Evolutionary conservation across 1,140 invertebrate species (phyloP).

Genomic region (Micrasema longulum): DNA sequence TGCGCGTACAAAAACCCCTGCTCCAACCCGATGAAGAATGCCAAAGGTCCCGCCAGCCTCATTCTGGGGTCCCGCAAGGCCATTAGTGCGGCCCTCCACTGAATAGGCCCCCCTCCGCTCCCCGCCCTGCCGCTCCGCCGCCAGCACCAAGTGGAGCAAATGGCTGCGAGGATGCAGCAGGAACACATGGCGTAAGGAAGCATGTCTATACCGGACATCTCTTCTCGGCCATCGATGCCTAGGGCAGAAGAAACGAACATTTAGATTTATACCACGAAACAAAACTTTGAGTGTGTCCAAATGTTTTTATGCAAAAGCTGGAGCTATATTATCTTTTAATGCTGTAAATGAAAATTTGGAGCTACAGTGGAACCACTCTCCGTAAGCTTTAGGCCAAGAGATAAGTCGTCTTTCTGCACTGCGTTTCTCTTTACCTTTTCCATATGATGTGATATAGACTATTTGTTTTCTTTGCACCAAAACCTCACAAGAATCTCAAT

Average conservation of each 20-base stretch:
- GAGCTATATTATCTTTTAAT: no score
- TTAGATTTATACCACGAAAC: background rate
- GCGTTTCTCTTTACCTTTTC: no score
- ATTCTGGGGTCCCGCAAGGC: constrained; percentile 67
- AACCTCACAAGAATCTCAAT: no score
- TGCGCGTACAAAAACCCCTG: constrained; percentile 81
- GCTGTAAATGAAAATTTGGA: no score
- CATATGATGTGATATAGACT: no score
- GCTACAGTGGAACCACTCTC: no score
- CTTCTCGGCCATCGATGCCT: constrained; percentile 15
- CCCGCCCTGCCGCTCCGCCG: constrained; percentile 55
- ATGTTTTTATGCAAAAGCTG: no score
- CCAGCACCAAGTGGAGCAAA: constrained; percentile 58
- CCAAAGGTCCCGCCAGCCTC: constrained; percentile 73
- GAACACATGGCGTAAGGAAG: constrained; percentile 68
- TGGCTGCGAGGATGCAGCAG: constrained; percentile 40
- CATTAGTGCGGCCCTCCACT: constrained; percentile 60
- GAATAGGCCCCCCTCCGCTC: constrained; percentile 47
- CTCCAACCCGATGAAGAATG: constrained; percentile 78
- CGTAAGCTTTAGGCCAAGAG: no score
- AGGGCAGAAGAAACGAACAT: background rate
- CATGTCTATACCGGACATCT: constrained; percentile 68
- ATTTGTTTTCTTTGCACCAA: no score
- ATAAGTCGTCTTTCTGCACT: no score
- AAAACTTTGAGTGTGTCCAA: background rate